phyloP scores from a whole-genome alignment of 2,797 vertebrate species.

The Distichodus sexfasciatus region DNA sequence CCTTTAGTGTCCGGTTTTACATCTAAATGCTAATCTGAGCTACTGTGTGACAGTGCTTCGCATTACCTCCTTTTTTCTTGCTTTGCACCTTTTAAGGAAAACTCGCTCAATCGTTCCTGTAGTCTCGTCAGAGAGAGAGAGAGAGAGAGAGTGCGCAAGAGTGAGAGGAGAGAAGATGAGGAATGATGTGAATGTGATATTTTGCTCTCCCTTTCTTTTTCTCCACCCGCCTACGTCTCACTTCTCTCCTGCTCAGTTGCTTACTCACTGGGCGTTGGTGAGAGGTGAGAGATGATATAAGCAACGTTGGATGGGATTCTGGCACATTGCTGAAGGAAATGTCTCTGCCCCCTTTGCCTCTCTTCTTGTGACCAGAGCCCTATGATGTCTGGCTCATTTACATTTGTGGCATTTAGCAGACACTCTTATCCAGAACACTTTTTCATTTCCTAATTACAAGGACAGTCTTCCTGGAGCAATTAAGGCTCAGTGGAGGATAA shows the following conservation, averaged over 20 bases:
- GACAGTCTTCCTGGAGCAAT: no score
- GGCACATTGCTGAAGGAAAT: background rate
- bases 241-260: background rate
- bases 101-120: background rate
- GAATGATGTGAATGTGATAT: no score
- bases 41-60: background rate
- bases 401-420: no score
- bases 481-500: no score
- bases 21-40: slow-evolving; percentile 1
- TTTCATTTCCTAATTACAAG: no score
- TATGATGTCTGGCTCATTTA: no score
- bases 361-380: no score
- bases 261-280: slow-evolving; percentile 7
- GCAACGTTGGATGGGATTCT: background rate
- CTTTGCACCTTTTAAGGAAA: background rate
- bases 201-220: no score
- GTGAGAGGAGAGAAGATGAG: no score
- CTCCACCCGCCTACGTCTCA: background rate
- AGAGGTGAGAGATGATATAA: background rate
- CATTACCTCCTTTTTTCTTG: background rate
- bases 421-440: no score
- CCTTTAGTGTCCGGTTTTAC: background rate
- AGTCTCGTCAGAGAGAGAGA: background rate
- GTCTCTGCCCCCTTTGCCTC: background rate
- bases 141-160: background rate